A percentile compares a stretch with the other conserved stretches of the same genome.
These are phyloP conservation scores for Acanthisitta chloris DNA, from an alignment of 2,113 vertebrate species.

Conservation along the genomic window DNA sequence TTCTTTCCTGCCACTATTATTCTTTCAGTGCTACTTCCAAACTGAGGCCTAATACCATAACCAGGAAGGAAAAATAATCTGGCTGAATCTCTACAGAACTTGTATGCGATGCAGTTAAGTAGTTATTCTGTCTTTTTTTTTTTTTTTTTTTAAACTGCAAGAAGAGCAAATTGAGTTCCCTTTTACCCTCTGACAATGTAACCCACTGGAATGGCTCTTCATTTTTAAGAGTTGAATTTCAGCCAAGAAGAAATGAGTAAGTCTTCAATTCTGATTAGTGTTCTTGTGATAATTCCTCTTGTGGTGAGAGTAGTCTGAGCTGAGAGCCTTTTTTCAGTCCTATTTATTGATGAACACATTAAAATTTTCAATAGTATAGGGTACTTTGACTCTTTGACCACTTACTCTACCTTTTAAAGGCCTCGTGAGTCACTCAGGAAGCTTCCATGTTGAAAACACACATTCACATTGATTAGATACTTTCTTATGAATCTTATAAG, in stretches of 20 bases:
- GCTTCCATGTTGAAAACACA: not conserved
- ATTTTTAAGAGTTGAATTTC: not conserved
- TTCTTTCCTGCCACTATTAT: not conserved
- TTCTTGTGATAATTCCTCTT: not conserved
- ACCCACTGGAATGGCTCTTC: not conserved
- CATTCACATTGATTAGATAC: not conserved
- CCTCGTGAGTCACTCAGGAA: not conserved
- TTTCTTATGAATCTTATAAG: not conserved
- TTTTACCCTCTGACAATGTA: not conserved
- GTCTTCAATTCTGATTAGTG: not conserved
- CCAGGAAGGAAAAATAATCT: not conserved
- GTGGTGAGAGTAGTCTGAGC: not conserved
- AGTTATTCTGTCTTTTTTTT: not conserved
- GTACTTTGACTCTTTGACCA: not conserved
- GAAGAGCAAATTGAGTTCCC: not conserved
- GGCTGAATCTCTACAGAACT: fast-evolving
- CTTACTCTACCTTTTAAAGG: not conserved
- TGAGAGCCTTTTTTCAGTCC: not conserved
- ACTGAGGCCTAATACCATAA: not conserved
- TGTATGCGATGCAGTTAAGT: not conserved
- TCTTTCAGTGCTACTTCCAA: not conserved
- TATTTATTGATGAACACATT: not conserved
- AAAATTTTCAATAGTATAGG: not conserved
- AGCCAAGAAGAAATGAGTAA: not conserved
- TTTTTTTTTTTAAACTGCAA: not conserved